phyloP scores from a whole-genome alignment of 2,797 vertebrate genomes.

The Menidia menidia region DNA sequence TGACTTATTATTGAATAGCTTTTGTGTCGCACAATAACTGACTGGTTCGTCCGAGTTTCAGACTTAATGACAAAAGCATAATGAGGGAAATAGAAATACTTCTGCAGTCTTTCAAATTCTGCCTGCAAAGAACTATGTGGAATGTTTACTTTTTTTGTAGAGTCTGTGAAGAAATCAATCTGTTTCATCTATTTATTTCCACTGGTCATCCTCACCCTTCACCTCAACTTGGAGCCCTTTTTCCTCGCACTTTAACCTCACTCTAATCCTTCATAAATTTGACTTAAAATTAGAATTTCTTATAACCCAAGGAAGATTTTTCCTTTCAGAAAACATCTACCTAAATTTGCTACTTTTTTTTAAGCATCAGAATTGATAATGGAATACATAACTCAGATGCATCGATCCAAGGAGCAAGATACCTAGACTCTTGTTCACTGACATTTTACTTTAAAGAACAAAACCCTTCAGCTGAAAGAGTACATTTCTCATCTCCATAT shows the following conservation, averaged over 20 bases:
- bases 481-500: background rate
- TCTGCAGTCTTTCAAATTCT: conserved; percentile 19
- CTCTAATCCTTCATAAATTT: background rate
- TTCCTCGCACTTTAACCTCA: conserved; percentile 3
- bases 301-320: too few relatives aligned
- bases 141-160: conserved; percentile 24
- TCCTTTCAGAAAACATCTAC: too few relatives aligned
- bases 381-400: background rate
- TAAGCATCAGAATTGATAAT: background rate
- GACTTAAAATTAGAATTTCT: too few relatives aligned
- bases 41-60: conserved; percentile 37
- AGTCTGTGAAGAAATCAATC: conserved; percentile 23
- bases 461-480: background rate
- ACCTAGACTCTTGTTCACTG: conserved; percentile 4
- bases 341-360: too few relatives aligned
- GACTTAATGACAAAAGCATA: conserved; percentile 46
- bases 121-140: conserved; percentile 17
- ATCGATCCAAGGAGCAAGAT: background rate
- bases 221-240: background rate
- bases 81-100: conserved; percentile 41
- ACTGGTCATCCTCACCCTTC: background rate
- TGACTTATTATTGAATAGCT: conserved; percentile 55
- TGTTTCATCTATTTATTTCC: conserved; percentile 20
- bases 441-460: background rate
- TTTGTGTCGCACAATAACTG: conserved; percentile 46